These are phyloP conservation scores for Trichechus manatus DNA, from an alignment of 2,113 vertebrate genomes.

Conservation along the genomic window DNA sequence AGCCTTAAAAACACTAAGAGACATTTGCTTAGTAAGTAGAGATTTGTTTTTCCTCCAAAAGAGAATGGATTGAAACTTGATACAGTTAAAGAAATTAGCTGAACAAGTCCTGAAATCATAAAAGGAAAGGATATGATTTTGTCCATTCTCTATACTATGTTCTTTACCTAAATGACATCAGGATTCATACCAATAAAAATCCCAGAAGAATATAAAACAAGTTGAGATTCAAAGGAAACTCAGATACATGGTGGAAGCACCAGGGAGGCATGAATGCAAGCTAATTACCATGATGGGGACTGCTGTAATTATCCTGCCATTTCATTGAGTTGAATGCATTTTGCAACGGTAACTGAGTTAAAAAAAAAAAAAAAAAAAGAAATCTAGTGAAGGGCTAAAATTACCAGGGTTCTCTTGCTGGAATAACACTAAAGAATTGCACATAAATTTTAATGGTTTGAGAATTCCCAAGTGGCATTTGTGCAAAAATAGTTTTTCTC, in stretches of 20 bases:
- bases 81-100: not conserved
- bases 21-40: not conserved
- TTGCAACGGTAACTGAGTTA: not conserved
- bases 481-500: not conserved
- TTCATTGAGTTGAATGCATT: constrained; percentile 48
- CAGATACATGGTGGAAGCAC: not conserved
- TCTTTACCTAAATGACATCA: not conserved
- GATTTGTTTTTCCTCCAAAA: not conserved
- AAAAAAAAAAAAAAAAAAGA: constrained; percentile 1
- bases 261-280: not conserved
- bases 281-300: not conserved
- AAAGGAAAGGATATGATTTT: not conserved
- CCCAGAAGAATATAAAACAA: constrained; percentile 10
- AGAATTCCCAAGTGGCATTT: constrained; percentile 25
- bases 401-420: not conserved
- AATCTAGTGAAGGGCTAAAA: not conserved
- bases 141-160: not conserved
- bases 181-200: not conserved
- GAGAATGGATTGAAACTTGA: not conserved
- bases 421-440: not conserved
- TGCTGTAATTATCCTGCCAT: not conserved
- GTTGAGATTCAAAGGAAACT: not conserved
- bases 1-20: not conserved
- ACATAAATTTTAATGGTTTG: constrained; percentile 12
- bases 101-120: not conserved